Evolutionary conservation across 2,113 vertebrate species (phyloP).

Genomic region (Tachysurus fulvidraco): DNA sequence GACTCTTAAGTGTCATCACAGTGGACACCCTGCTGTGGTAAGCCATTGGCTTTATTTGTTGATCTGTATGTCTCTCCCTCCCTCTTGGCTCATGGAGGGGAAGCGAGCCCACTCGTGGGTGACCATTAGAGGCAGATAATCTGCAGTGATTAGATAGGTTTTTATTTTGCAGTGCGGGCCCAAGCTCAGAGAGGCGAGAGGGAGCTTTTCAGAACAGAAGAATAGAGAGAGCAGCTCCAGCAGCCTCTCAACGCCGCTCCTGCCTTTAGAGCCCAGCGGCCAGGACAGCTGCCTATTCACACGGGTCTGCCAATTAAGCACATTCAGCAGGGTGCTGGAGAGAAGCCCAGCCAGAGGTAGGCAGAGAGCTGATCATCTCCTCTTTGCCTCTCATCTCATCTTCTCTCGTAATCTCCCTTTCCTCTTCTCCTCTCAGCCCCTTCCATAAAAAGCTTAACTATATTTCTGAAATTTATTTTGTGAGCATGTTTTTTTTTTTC

Average conservation of each 20-base stretch:
- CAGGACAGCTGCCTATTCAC: slow-evolving; percentile 89
- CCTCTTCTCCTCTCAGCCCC: slow-evolving; percentile 7
- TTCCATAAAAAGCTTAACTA: background rate
- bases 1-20: slow-evolving; percentile 50
- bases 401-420: slow-evolving; percentile 46
- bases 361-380: slow-evolving; percentile 59
- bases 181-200: slow-evolving; percentile 35
- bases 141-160: slow-evolving; percentile 62
- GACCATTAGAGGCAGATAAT: slow-evolving; percentile 60
- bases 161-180: slow-evolving; percentile 43
- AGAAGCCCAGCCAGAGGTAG: slow-evolving; percentile 59
- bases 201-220: slow-evolving; percentile 52
- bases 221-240: slow-evolving; percentile 63
- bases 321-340: slow-evolving; percentile 83
- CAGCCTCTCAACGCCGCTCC: slow-evolving; percentile 57
- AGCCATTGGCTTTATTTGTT: slow-evolving; percentile 62
- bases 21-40: slow-evolving; percentile 48
- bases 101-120: slow-evolving; percentile 50
- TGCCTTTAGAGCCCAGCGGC: slow-evolving; percentile 68
- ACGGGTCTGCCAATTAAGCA: slow-evolving; percentile 84
- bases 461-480: slow-evolving; percentile 27
- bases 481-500: background rate
- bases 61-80: slow-evolving; percentile 67
- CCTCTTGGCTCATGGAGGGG: slow-evolving; percentile 46
- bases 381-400: slow-evolving; percentile 49